Conservation (phyloP, 2,888 invertebrate genomes). For the Philereme vetulata region DNA sequence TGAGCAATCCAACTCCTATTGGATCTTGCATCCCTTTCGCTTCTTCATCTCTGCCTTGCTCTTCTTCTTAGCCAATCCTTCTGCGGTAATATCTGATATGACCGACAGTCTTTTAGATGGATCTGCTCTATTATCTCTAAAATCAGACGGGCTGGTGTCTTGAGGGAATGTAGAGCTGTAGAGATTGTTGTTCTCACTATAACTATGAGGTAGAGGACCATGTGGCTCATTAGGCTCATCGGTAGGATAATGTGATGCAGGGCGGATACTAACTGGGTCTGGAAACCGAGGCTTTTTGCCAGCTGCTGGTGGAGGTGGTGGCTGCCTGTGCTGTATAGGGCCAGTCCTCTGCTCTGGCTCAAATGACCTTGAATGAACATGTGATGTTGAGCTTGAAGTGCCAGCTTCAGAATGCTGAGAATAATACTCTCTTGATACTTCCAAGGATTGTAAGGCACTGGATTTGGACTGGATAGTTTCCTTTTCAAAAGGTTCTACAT, state of each 20-base stretch:
- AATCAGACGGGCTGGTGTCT: constrained; percentile 53
- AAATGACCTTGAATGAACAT: constrained; percentile 59
- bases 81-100: constrained; percentile 76
- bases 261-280: constrained; percentile 75
- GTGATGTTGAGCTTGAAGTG: constrained; percentile 54
- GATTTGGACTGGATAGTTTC: constrained; percentile 77
- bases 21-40: constrained; percentile 76
- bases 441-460: constrained; percentile 73
- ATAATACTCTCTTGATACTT: constrained; percentile 71
- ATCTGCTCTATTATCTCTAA: constrained; percentile 53
- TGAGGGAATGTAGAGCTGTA: constrained; percentile 69
- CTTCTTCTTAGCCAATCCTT: constrained; percentile 73
- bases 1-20: constrained; percentile 48
- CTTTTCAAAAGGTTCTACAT: constrained; percentile 79
- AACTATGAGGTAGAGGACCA: constrained; percentile 62
- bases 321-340: constrained; percentile 66
- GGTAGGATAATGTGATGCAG: constrained; percentile 75
- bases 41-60: constrained; percentile 74
- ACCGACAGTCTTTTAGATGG: constrained; percentile 72
- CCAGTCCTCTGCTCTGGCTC: constrained; percentile 54
- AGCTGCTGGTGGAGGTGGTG: constrained; percentile 69
- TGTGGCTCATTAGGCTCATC: constrained; percentile 53
- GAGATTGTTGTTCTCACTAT: constrained; percentile 75
- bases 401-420: constrained; percentile 59
- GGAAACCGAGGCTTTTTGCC: constrained; percentile 78